A percentile compares a stretch with the other conserved stretches of the same genome.
Evolutionary conservation across 2,797 vertebrate genomes (phyloP).

Genomic region (Epinephelus malabaricus): DNA sequence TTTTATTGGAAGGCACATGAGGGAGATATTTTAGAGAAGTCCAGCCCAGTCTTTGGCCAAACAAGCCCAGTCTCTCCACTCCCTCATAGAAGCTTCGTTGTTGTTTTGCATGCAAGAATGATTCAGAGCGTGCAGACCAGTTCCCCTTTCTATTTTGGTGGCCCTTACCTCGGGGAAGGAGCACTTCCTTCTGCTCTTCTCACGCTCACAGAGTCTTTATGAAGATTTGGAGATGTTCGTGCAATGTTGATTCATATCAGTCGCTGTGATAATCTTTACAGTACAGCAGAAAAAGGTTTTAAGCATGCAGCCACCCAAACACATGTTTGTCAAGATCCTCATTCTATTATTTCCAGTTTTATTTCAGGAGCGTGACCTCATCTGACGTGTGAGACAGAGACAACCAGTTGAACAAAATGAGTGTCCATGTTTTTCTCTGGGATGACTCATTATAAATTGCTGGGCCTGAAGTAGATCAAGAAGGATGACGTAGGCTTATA

Average conservation of each 20-base stretch:
- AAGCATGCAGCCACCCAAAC: background rate
- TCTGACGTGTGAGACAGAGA: background rate
- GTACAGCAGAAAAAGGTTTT: background rate
- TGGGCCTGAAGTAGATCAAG: conserved; percentile 27
- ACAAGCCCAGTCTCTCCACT: conserved; percentile 37
- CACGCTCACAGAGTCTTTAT: conserved; percentile 33
- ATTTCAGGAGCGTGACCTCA: conserved; percentile 2
- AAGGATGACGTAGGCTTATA: conserved; percentile 9
- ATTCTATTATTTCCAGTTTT: conserved; percentile 17
- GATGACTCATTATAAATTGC: background rate
- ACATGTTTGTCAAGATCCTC: conserved; percentile 10
- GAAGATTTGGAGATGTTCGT: conserved; percentile 20
- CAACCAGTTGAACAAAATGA: background rate
- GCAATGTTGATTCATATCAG: conserved; percentile 17
- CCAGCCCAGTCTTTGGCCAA: conserved; percentile 25
- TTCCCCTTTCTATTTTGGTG: conserved; percentile 79
- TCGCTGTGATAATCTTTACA: background rate
- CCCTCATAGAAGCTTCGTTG: conserved; percentile 38
- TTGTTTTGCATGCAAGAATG: conserved; percentile 61
- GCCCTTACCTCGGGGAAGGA: conserved; percentile 64
- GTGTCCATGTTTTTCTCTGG: conserved; percentile 8
- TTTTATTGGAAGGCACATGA: conserved; percentile 13
- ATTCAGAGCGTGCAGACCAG: conserved; percentile 69
- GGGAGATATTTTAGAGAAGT: conserved; percentile 42
- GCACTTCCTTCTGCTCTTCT: conserved; percentile 62